phyloP scores from a whole-genome alignment of 2,888 invertebrate genomes.

The Leucoma salicis region DNA sequence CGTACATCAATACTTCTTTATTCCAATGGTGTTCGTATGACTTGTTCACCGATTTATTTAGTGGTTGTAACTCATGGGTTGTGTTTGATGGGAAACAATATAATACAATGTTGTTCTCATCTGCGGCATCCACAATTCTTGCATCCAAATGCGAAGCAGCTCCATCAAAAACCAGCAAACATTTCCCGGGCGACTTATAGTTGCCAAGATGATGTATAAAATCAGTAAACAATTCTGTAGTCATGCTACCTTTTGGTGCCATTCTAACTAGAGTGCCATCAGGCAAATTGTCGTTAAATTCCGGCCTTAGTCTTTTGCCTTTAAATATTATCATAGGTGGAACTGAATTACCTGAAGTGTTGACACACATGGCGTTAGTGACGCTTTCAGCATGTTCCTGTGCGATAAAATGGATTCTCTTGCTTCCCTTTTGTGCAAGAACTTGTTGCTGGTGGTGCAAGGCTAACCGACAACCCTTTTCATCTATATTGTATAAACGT shows the following conservation, averaged over 20 bases:
- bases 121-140: conserved; percentile 19
- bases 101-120: conserved; percentile 13
- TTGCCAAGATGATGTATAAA: conserved; percentile 22
- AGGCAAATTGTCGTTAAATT: conserved; percentile 22
- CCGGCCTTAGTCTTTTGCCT: conserved; percentile 13
- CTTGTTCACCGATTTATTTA: conserved; percentile 2
- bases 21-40: conserved; percentile 7
- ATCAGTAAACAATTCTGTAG: conserved; percentile 20
- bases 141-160: conserved; percentile 15
- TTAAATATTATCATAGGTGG: conserved; percentile 27
- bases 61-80: conserved; percentile 2
- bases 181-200: conserved; percentile 19
- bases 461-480: conserved; percentile 20
- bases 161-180: conserved; percentile 32
- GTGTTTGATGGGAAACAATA: conserved; percentile 19
- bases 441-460: conserved; percentile 23
- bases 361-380: conserved; percentile 21
- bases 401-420: conserved; percentile 21
- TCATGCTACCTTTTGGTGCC: conserved; percentile 26
- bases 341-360: conserved; percentile 11
- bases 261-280: conserved; percentile 21
- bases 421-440: conserved; percentile 20
- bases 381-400: conserved; percentile 31
- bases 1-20: not conserved
- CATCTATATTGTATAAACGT: conserved; percentile 24